Percentiles rank a stretch among this genome's conserved stretches.
phyloP scores from a whole-genome alignment of 2,113 vertebrate species.

The Ursus arctos region DNA sequence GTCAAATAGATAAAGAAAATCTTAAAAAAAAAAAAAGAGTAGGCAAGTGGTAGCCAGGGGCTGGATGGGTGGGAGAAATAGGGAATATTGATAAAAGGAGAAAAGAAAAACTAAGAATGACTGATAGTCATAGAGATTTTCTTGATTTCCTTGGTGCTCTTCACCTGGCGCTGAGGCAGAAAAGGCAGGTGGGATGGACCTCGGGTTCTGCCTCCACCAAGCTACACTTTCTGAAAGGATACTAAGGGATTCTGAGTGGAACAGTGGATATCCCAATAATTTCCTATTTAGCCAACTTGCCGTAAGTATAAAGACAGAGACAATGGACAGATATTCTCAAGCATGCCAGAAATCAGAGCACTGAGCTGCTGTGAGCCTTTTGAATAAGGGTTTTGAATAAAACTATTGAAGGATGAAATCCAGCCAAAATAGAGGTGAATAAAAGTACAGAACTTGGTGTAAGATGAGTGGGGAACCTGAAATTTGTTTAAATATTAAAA shows the following conservation, averaged over 20 bases:
- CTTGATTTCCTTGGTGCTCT: neutral
- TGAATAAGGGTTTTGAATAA: neutral
- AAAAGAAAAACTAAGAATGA: neutral
- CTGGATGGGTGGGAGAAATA: neutral
- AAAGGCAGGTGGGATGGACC: neutral
- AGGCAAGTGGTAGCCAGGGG: neutral
- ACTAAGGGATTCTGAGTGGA: neutral
- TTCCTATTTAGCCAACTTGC: neutral
- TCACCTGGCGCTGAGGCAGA: neutral
- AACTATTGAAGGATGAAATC: neutral
- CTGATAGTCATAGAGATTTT: neutral
- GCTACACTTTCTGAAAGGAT: neutral
- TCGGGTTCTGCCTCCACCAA: neutral
- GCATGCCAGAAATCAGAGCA: neutral
- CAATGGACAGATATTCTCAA: neutral
- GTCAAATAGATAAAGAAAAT: too few relatives aligned
- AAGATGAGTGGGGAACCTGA: neutral
- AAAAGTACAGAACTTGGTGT: neutral
- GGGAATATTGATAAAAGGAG: neutral
- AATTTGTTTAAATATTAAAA: neutral
- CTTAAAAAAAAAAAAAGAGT: neutral
- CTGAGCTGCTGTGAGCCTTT: neutral
- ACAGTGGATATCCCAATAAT: neutral
- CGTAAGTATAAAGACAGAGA: neutral
- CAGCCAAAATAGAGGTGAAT: neutral